Base-by-base conservation (phyloP, 2,797 vertebrate genomes). In the Pseudochromis fuscus region DNA sequence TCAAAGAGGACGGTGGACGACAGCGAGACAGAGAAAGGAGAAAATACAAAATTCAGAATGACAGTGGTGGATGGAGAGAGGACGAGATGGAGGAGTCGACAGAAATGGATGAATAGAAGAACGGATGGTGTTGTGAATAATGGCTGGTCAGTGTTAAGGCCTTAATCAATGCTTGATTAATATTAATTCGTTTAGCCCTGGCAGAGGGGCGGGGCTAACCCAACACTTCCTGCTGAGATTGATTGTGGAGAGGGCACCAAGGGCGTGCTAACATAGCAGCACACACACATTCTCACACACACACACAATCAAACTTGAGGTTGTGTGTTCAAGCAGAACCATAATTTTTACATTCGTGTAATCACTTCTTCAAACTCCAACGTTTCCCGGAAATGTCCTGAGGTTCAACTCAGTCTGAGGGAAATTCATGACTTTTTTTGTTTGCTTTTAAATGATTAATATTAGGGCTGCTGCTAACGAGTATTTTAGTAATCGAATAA, bases 81-180 rank as follows among this genome's bases (percentile, higher is more conserved):
- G 51, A 42, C 16, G 65, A 13, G 46, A 73, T 50, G 1, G 12
- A 76, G 53, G 48, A 79, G 45, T n/a, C 57, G 83, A 70, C 67
- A 75, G 80, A 62, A 44, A 74, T 64, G 58, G 79, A 53, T 70
- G 56, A 55, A 59, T 38, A 28, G 33, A 75, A 62, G 67, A 51
- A 61, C 71, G 75, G 79, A 61, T 49, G 68, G 60, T 77, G 81
- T 73, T 72, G 87, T 92, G 92, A 92, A 86, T 91, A 91, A 93
- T 91, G 87, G 81, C 84, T 65, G 79, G 33, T 86, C 85, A 71
- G 77, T 84, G 81, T 90, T 91, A 87, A 89, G 82, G 83, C 87
- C 83, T 89, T 92, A 93, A 94, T 94, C 93, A 88, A 94, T 94
- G 89, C 87, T 90, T 92, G 91, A 94, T 94, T 93, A 93, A 94